phyloP scores from a whole-genome alignment of 2,888 invertebrate species.

The Cyaniris semiargus region DNA sequence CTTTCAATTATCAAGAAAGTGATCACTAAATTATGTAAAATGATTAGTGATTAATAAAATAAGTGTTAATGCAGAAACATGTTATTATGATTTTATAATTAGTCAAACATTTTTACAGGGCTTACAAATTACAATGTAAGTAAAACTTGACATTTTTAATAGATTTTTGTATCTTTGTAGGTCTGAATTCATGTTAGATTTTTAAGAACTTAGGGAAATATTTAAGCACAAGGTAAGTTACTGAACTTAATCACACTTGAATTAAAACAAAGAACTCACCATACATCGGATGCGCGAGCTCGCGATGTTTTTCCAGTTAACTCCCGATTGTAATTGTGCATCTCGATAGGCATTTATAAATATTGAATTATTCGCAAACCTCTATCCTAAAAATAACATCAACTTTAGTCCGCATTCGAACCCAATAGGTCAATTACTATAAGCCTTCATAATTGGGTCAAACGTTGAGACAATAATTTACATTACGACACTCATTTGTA shows the following conservation, averaged over 20 bases:
- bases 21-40: neutral
- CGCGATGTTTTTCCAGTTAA: slow-evolving; percentile 51
- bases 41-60: neutral
- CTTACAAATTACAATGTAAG: neutral
- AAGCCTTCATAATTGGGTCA: slow-evolving; percentile 75
- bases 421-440: slow-evolving; percentile 77
- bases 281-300: slow-evolving; percentile 52
- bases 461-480: slow-evolving; percentile 58
- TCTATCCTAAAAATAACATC: slow-evolving; percentile 77
- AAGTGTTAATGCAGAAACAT: neutral
- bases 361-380: slow-evolving; percentile 77
- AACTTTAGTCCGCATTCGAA: slow-evolving; percentile 73
- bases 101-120: neutral
- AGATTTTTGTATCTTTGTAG: neutral
- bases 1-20: too few species aligned
- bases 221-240: neutral
- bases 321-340: slow-evolving; percentile 48
- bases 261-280: slow-evolving; percentile 72
- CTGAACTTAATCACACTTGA: slow-evolving; percentile 34
- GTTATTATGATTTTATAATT: neutral
- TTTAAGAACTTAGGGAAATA: neutral
- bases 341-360: slow-evolving; percentile 70
- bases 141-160: neutral
- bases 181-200: neutral
- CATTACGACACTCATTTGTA: slow-evolving; percentile 41